Conservation (phyloP, 1,140 invertebrate genomes). For the Drosophila subobscura region DNA sequence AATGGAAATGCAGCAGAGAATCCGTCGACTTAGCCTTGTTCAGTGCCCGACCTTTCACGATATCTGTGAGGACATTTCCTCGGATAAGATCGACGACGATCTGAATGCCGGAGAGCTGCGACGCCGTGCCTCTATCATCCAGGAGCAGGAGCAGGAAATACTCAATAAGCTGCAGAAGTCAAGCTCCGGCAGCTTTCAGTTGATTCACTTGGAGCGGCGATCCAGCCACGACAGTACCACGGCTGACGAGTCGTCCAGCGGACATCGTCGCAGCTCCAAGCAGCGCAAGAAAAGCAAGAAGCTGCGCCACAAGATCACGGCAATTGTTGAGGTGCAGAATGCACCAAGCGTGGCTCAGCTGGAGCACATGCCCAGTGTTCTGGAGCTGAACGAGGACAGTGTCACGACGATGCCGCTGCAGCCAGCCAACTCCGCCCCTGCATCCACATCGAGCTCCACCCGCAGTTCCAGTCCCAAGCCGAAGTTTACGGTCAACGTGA, state of each 20-base stretch:
- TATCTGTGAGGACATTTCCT: conserved; percentile 85
- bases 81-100: conserved; percentile 84
- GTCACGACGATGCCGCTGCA: conserved; percentile 1
- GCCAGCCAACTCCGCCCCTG: neutral
- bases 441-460: conserved; percentile 24
- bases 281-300: conserved; percentile 69
- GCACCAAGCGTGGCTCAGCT: conserved; percentile 10
- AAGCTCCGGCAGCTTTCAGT: conserved; percentile 69
- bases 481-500: conserved; percentile 74
- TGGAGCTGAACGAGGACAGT: conserved; percentile 56
- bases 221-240: conserved; percentile 73
- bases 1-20: conserved; percentile 46
- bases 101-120: conserved; percentile 84
- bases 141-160: conserved; percentile 79
- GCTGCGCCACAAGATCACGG: conserved; percentile 73
- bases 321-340: conserved; percentile 72
- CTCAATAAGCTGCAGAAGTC: conserved; percentile 78
- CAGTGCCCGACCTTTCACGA: conserved; percentile 85
- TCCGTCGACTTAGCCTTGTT: conserved; percentile 72
- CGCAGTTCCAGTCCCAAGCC: conserved; percentile 55
- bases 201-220: conserved; percentile 69
- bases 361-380: conserved; percentile 56
- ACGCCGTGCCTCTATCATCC: conserved; percentile 77
- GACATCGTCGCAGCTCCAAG: conserved; percentile 37
- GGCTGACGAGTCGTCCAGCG: conserved; percentile 43